phyloP scores from a whole-genome alignment of 2,888 invertebrate genomes.

The Acholoe squamosa region DNA sequence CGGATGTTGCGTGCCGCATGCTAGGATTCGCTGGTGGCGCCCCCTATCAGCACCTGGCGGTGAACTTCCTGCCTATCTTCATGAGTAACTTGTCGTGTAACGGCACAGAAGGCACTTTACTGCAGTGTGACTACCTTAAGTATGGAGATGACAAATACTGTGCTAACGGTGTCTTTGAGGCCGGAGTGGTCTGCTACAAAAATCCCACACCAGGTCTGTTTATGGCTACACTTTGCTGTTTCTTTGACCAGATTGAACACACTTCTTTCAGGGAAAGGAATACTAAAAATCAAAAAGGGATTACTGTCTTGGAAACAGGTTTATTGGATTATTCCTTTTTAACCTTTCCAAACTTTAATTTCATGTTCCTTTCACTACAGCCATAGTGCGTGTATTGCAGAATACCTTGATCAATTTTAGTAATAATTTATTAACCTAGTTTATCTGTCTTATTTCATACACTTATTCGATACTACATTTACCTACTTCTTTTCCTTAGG shows the following conservation, averaged over 20 bases:
- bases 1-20: background rate
- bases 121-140: slow-evolving; percentile 72
- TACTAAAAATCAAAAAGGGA: no score
- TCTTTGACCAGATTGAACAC: no score
- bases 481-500: background rate
- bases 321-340: no score
- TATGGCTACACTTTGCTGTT: slow-evolving; percentile 67
- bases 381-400: no score
- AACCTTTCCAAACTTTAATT: no score
- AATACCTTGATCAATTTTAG: no score
- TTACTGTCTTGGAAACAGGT: no score
- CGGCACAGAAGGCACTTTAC: slow-evolving; percentile 72
- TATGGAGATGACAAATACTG: slow-evolving; percentile 73
- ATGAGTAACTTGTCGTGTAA: slow-evolving; percentile 74
- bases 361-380: no score
- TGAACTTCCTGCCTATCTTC: slow-evolving; percentile 75
- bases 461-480: no score
- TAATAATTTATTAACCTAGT: no score
- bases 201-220: background rate
- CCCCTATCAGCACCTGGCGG: slow-evolving; percentile 77
- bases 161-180: slow-evolving; percentile 72
- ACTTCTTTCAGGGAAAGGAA: no score
- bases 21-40: slow-evolving; percentile 10
- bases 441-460: no score
- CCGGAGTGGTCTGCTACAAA: slow-evolving; percentile 78